Evolutionary conservation across 2,797 vertebrate species (phyloP).

Genomic region (Channa striata): DNA sequence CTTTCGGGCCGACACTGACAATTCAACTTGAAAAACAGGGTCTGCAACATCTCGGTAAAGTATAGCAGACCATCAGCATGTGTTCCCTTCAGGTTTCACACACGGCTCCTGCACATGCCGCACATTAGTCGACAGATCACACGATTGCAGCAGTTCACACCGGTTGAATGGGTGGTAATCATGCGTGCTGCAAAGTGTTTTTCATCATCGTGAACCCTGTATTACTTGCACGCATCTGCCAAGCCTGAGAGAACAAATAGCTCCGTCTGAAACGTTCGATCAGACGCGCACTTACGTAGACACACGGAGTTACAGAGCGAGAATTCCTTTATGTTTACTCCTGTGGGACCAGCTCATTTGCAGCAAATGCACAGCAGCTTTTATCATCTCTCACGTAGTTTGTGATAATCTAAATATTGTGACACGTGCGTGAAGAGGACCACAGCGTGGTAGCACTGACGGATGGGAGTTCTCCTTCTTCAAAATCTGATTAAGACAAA

Average conservation of each 20-base stretch:
- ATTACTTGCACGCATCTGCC: constrained; percentile 58
- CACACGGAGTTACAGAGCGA: constrained; percentile 7
- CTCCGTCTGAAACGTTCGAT: constrained; percentile 49
- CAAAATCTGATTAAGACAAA: constrained; percentile 47
- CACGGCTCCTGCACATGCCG: constrained; percentile 55
- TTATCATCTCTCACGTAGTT: constrained; percentile 48
- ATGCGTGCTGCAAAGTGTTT: constrained; percentile 71
- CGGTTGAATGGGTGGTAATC: constrained; percentile 66
- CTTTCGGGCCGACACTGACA: neutral
- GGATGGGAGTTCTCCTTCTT: constrained; percentile 45
- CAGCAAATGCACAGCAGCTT: constrained; percentile 56
- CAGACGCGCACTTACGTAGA: constrained; percentile 27
- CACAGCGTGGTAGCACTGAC: constrained; percentile 53
- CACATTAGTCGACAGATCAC: constrained; percentile 56
- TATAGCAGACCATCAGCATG: constrained; percentile 11
- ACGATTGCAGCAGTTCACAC: constrained; percentile 53
- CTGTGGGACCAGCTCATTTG: constrained; percentile 62
- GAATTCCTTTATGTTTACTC: constrained; percentile 49
- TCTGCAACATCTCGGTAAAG: constrained; percentile 8
- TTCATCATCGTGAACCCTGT: constrained; percentile 54
- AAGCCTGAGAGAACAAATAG: constrained; percentile 59
- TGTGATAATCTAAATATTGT: constrained; percentile 69
- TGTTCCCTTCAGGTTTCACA: constrained; percentile 37
- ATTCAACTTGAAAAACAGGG: constrained; percentile 9
- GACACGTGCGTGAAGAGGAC: constrained; percentile 50